Conservation (phyloP, 2,888 invertebrate species). For the Hybos culiciformis region DNA sequence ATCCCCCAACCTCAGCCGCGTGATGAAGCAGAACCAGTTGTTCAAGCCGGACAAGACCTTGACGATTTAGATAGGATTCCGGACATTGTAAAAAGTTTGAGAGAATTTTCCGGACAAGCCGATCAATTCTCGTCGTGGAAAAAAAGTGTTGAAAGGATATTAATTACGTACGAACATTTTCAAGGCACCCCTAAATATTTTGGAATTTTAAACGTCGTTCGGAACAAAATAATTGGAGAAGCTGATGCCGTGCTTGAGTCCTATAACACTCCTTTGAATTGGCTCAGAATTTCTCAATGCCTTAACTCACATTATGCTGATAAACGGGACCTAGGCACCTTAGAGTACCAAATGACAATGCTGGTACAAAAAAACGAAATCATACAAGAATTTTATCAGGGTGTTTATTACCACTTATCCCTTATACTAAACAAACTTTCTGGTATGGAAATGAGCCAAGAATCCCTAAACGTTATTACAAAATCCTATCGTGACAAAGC, state of each 20-base stretch:
- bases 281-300: conserved; percentile 6
- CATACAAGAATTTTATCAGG: conserved; percentile 3
- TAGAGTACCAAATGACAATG: conserved; percentile 6
- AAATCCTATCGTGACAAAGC: conserved; percentile 7
- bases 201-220: conserved; percentile 7
- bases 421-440: background rate
- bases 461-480: background rate
- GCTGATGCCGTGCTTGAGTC: conserved; percentile 10
- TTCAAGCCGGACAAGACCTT: background rate
- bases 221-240: conserved; percentile 9
- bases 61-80: conserved; percentile 11
- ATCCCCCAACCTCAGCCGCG: no score
- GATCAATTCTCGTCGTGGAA: conserved; percentile 9
- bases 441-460: conserved; percentile 5
- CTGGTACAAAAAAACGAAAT: conserved; percentile 2
- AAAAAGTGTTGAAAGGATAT: conserved; percentile 9
- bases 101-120: conserved; percentile 8
- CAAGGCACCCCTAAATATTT: no score
- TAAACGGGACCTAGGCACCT: conserved; percentile 2
- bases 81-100: conserved; percentile 7
- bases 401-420: conserved; percentile 4
- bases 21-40: conserved; percentile 4
- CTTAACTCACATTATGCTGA: conserved; percentile 7
- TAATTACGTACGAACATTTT: no score
- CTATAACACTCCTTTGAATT: conserved; percentile 9